phyloP scores from a whole-genome alignment of 2,113 vertebrate species.

The Pygoscelis antarcticus region DNA sequence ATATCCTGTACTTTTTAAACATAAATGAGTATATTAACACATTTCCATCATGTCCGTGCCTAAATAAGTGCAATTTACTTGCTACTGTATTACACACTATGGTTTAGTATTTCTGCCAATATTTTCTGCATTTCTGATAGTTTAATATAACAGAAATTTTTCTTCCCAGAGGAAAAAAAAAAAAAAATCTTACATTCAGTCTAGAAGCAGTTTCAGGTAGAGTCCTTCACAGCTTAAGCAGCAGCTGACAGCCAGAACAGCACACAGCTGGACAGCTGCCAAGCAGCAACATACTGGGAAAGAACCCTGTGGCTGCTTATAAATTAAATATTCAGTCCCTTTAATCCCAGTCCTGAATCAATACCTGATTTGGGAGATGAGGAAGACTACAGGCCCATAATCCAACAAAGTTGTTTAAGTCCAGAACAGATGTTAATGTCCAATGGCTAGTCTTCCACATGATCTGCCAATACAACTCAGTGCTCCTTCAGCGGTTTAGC shows the following conservation, averaged over 20 bases:
- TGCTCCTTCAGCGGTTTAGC: neutral
- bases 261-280: neutral
- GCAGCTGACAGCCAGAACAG: neutral
- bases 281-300: neutral
- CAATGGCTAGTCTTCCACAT: neutral
- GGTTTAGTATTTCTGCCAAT: neutral
- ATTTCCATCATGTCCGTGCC: neutral
- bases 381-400: neutral
- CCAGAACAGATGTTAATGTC: neutral
- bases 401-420: neutral
- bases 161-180: neutral
- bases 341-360: conserved; percentile 18
- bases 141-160: neutral
- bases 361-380: neutral
- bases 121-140: neutral
- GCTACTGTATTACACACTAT: neutral
- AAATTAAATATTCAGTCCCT: conserved; percentile 13
- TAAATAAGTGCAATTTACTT: neutral
- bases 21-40: neutral
- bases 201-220: conserved; percentile 11
- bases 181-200: neutral
- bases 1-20: neutral
- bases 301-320: neutral
- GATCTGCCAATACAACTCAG: neutral
- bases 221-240: neutral